Evolutionary conservation across 2,888 invertebrate genomes (phyloP), one percentile per base, ranked within the genome.

Genomic region (Polydesmus complanatus): DNA sequence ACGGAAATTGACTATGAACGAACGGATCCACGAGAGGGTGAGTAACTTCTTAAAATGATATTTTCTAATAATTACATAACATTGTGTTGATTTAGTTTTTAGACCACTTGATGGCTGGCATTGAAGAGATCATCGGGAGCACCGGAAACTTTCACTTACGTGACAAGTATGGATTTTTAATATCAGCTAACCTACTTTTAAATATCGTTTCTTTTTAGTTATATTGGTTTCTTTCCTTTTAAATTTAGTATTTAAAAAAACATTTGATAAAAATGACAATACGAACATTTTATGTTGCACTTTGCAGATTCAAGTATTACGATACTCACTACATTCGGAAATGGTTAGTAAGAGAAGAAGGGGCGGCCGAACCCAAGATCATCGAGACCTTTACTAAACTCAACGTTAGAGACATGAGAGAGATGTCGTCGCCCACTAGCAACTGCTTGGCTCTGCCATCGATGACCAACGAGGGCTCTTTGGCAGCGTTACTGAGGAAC

Each of bases 21-120:
- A 97, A 74, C 82, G 95, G 70, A 91, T 97, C 70, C 94, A 95
- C 74, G 92, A 92, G 76, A 82, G 93, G 79, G 94, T 94, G 77
- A 79, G 79, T n/a, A n/a, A n/a, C n/a, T n/a, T n/a, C n/a, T n/a
- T n/a, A n/a, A n/a, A n/a, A n/a, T n/a, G n/a, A n/a, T n/a, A n/a
- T n/a, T n/a, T n/a, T n/a, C 78, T 2, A 37, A 61, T 61, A 62
- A 23, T 61, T 14, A 60, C 62, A 59, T 62, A 62, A 58, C 66
- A 52, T 49, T 14, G 37, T 37, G 37, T 37, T 37, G 37, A 37
- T 37, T 37, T 37, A 37, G 91, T 85, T 94, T 73, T 91, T 96
- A 83, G 97, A 97, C 74, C 96, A 96, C 75, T 81, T 91, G 69
- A 95, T 97, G 94, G 92, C 37, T 37, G 37, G 8, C 5, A 37